Conservation (phyloP, 2,888 invertebrate genomes). For the Xestia rhomboidea region DNA sequence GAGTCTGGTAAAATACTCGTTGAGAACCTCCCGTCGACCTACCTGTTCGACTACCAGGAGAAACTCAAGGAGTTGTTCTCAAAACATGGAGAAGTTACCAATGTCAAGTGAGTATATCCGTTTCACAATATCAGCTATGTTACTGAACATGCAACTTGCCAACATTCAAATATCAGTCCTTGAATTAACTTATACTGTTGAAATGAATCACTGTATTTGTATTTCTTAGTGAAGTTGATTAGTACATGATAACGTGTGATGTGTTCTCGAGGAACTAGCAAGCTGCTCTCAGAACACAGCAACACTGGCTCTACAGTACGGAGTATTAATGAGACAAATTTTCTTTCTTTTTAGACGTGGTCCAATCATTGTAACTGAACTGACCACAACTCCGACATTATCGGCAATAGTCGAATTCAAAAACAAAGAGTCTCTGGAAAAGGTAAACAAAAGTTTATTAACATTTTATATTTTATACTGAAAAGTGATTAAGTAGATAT, state of each 20-base stretch:
- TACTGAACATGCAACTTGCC: slow-evolving; percentile 71
- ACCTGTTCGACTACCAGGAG: slow-evolving; percentile 88
- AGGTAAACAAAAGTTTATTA: slow-evolving; percentile 89
- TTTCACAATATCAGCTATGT: slow-evolving; percentile 15
- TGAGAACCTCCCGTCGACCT: slow-evolving; percentile 87
- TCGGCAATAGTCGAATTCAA: slow-evolving; percentile 91
- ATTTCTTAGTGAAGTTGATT: slow-evolving; percentile 63
- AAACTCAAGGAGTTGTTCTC: slow-evolving; percentile 89
- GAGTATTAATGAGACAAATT: slow-evolving; percentile 88
- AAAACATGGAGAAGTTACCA: slow-evolving; percentile 85
- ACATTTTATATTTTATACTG: slow-evolving; percentile 81
- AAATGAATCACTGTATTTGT: slow-evolving; percentile 68
- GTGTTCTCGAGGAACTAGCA: slow-evolving; percentile 78
- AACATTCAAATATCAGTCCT: slow-evolving; percentile 90
- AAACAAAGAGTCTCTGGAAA: slow-evolving; percentile 90
- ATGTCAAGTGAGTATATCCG: slow-evolving; percentile 83
- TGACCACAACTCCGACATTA: slow-evolving; percentile 91
- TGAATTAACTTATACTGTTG: slow-evolving; percentile 65
- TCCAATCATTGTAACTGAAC: slow-evolving; percentile 91
- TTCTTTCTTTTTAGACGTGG: slow-evolving; percentile 91
- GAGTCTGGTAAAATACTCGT: slow-evolving; percentile 89
- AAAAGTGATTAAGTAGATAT: slow-evolving; percentile 67
- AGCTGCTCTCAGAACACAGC: slow-evolving; percentile 77
- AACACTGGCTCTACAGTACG: slow-evolving; percentile 74
- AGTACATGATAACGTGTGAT: slow-evolving; percentile 65